A percentile compares a stretch with the other conserved stretches of the same genome.
Evolutionary conservation across 2,888 invertebrate species (phyloP).

Genomic region (Carcina quercana): DNA sequence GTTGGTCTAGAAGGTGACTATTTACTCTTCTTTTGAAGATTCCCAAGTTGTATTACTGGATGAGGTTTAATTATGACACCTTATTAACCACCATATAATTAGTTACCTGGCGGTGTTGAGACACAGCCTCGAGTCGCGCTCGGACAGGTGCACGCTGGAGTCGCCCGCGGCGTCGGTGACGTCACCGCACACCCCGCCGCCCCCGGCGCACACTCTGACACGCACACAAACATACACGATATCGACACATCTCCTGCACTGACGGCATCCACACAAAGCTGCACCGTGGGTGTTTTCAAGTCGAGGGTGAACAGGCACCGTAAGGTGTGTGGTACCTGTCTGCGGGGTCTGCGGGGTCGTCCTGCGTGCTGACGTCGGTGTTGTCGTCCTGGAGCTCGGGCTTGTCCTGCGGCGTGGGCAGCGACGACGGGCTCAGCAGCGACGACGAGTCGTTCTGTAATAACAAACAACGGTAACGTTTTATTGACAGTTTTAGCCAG

Average conservation of each 20-base stretch:
- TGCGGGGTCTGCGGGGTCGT: slow-evolving; percentile 2
- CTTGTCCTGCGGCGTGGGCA: slow-evolving; percentile 43
- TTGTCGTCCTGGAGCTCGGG: slow-evolving; percentile 30
- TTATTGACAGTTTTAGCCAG: no score
- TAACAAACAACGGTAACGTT: slow-evolving; percentile 9
- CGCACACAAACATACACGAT: not conserved
- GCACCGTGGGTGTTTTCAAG: not conserved
- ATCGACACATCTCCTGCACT: not conserved
- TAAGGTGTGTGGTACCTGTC: not conserved
- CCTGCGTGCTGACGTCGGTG: slow-evolving; percentile 32
- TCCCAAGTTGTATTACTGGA: not conserved
- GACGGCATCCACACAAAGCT: not conserved
- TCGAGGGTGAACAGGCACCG: not conserved
- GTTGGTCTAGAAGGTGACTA: no score
- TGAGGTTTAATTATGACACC: not conserved
- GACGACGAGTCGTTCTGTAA: slow-evolving; percentile 54
- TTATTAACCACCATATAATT: not conserved
- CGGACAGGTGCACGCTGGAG: slow-evolving; percentile 41
- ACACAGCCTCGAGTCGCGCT: slow-evolving; percentile 44
- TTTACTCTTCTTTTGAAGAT: no score
- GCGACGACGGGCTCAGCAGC: slow-evolving; percentile 41
- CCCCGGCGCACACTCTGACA: not conserved
- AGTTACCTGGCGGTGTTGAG: slow-evolving; percentile 41
- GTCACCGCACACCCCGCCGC: slow-evolving; percentile 8
- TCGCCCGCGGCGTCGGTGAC: slow-evolving; percentile 23